Evolutionary conservation across 2,888 invertebrate genomes (phyloP).

Genomic region (Agrochola circellaris): DNA sequence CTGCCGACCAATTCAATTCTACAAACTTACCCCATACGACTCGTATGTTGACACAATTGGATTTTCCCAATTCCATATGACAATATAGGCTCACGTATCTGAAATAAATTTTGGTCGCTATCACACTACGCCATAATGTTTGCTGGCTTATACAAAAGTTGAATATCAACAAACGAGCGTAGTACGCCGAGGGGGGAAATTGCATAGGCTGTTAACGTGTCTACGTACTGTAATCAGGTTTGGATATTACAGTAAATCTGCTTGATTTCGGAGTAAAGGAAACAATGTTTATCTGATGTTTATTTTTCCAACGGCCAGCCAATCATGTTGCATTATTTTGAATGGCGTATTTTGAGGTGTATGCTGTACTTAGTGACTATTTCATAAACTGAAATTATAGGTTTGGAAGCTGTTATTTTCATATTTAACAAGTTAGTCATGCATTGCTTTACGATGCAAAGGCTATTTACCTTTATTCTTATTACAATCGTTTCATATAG

Average conservation of each 20-base stretch:
- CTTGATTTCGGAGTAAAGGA: conserved; percentile 53
- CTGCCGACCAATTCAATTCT: conserved; percentile 81
- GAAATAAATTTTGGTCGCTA: conserved; percentile 77
- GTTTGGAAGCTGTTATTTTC: conserved; percentile 17
- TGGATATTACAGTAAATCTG: conserved; percentile 54
- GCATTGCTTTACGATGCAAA: neutral
- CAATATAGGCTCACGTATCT: conserved; percentile 76
- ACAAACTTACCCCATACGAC: conserved; percentile 75
- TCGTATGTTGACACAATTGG: conserved; percentile 80
- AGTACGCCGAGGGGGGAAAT: conserved; percentile 50
- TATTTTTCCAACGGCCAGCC: conserved; percentile 38
- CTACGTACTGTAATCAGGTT: conserved; percentile 57
- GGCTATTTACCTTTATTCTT: neutral
- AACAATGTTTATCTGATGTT: conserved; percentile 49
- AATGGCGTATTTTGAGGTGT: conserved; percentile 5
- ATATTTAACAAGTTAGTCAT: neutral
- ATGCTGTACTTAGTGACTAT: conserved; percentile 21
- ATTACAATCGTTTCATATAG: neutral
- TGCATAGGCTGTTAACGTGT: conserved; percentile 58
- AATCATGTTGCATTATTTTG: conserved; percentile 23
- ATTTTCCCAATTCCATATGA: conserved; percentile 83
- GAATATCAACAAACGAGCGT: conserved; percentile 62
- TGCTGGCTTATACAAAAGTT: conserved; percentile 68
- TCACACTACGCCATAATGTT: conserved; percentile 71
- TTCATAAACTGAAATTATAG: conserved; percentile 12